A percentile compares a stretch with the other conserved stretches of the same genome.
These are phyloP conservation scores for Spondyliosoma cantharus DNA, from an alignment of 2,797 vertebrate species.

Conservation along the genomic window DNA sequence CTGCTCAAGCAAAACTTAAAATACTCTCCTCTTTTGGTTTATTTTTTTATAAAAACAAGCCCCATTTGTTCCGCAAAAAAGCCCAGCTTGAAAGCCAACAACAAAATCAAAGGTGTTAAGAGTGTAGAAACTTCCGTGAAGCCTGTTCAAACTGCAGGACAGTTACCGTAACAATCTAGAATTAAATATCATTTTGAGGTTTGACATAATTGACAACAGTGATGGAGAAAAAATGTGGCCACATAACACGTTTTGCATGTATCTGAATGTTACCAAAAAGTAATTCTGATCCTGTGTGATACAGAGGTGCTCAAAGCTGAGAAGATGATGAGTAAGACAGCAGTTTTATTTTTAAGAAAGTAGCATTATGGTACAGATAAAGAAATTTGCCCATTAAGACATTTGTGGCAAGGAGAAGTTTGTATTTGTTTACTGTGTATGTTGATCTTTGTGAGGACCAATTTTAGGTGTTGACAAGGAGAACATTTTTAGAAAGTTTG, in stretches of 20 bases:
- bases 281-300: no score
- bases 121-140: neutral
- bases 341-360: neutral
- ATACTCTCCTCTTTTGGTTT: neutral
- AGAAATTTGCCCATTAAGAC: neutral
- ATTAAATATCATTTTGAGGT: neutral
- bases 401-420: neutral
- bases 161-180: neutral
- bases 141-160: conserved; percentile 9
- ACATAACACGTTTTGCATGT: neutral
- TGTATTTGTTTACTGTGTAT: neutral
- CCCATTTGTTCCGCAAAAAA: neutral
- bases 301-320: neutral
- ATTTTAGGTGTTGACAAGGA: neutral
- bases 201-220: neutral
- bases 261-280: neutral
- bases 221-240: neutral
- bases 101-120: conserved; percentile 7
- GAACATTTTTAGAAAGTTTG: neutral
- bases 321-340: neutral
- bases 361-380: neutral
- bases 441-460: neutral
- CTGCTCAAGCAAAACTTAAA: conserved; percentile 11
- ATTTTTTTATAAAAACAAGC: neutral
- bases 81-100: neutral